These are phyloP conservation scores for Mesocentrotus franciscanus DNA, from an alignment of 53 echinoderm and acorn worm species.

Conservation along the genomic window DNA sequence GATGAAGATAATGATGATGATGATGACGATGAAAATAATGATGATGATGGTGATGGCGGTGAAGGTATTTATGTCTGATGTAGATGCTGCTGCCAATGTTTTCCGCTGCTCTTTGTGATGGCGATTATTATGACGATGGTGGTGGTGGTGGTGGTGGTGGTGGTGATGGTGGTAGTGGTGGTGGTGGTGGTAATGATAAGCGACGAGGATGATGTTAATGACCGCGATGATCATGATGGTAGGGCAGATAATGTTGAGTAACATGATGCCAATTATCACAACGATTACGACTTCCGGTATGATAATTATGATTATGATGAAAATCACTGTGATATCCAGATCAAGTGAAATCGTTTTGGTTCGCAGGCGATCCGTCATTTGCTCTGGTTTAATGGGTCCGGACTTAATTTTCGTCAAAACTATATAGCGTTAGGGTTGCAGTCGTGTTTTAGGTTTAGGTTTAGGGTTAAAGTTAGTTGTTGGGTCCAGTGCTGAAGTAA, in stretches of 20 bases:
- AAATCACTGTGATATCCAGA: too few relatives aligned
- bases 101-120: neutral
- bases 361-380: too few relatives aligned
- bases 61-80: constrained; percentile 45
- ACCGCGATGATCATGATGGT: constrained; percentile 50
- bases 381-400: too few relatives aligned
- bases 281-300: too few relatives aligned
- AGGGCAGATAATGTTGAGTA: constrained; percentile 31
- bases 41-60: constrained; percentile 57
- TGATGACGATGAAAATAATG: constrained; percentile 46
- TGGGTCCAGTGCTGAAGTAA: neutral
- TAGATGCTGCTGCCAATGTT: too few relatives aligned
- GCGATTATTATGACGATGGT: neutral
- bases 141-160: neutral
- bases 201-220: constrained; percentile 53
- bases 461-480: neutral
- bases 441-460: too few relatives aligned
- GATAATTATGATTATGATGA: neutral
- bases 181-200: neutral
- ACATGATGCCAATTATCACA: neutral
- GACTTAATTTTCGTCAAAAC: too few relatives aligned
- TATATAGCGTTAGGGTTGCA: too few relatives aligned
- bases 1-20: constrained; percentile 18
- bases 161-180: constrained; percentile 20
- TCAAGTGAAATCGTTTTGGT: too few relatives aligned